A percentile compares a stretch with the other conserved stretches of the same genome.
Conservation (phyloP, 2,113 vertebrate species). For the Thinocorus orbignyianus region DNA sequence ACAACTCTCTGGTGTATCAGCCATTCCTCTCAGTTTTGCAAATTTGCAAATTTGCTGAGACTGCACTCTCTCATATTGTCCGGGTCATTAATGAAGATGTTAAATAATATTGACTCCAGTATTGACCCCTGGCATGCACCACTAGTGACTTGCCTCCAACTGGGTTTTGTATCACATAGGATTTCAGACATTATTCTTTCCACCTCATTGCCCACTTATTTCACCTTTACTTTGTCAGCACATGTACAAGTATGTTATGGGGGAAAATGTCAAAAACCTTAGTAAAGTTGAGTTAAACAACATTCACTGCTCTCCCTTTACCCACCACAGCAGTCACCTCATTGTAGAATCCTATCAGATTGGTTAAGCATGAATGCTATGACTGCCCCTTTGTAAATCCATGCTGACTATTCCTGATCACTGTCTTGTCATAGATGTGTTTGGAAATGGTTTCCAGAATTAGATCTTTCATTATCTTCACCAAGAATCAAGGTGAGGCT, state of each 20-base stretch:
- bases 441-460: background rate
- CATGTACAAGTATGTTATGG: background rate
- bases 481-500: background rate
- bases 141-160: background rate
- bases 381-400: background rate
- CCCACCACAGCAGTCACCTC: background rate
- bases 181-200: background rate
- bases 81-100: background rate
- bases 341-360: background rate
- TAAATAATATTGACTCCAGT: background rate
- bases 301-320: background rate
- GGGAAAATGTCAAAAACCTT: background rate
- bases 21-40: background rate
- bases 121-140: background rate
- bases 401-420: background rate
- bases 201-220: background rate
- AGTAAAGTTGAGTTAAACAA: background rate
- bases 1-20: background rate
- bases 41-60: background rate
- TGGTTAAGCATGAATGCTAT: background rate
- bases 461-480: background rate
- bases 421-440: background rate
- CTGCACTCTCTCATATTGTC: background rate
- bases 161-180: background rate
- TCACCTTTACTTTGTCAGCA: background rate